A percentile compares a stretch with the other conserved stretches of the same genome.
These are phyloP conservation scores for Drosophila tripunctata DNA, from an alignment of 2,888 invertebrate genomes.

Conservation along the genomic window DNA sequence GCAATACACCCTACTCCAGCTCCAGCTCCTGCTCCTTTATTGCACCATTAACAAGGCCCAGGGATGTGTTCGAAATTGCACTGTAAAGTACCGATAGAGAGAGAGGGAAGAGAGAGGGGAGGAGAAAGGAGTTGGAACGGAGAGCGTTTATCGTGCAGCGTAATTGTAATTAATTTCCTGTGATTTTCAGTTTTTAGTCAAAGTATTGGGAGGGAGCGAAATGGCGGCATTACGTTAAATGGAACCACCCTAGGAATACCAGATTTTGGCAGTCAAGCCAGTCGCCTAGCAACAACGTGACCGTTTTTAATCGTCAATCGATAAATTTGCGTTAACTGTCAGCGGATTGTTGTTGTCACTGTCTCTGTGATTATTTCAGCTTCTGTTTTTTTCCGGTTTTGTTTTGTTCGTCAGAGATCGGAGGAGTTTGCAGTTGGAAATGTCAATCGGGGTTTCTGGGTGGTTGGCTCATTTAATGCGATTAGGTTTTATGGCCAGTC, in stretches of 20 bases:
- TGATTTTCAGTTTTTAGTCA: conserved; percentile 66
- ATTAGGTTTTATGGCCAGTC: conserved; percentile 80
- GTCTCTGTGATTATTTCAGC: conserved; percentile 25
- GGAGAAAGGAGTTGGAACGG: neutral
- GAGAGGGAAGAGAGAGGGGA: neutral
- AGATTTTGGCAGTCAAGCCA: conserved; percentile 1
- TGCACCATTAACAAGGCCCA: neutral
- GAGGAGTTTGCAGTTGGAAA: conserved; percentile 5
- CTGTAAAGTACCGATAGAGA: neutral
- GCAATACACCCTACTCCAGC: conserved; percentile 63
- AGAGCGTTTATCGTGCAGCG: conserved; percentile 62
- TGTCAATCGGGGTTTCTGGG: conserved; percentile 3
- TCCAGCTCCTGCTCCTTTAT: conserved; percentile 20
- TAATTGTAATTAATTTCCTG: conserved; percentile 81
- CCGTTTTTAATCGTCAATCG: conserved; percentile 74
- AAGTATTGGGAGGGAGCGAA: conserved; percentile 19
- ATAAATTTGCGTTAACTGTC: conserved; percentile 81
- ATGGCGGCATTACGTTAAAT: conserved; percentile 3
- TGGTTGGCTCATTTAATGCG: conserved; percentile 77
- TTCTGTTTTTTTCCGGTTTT: conserved; percentile 17
- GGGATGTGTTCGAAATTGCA: conserved; percentile 2
- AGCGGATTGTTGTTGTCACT: conserved; percentile 49
- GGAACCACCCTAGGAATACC: conserved; percentile 43
- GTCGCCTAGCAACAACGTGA: conserved; percentile 46
- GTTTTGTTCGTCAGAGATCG: no score